Evolutionary conservation across 35 echinoderm and acorn worm species (phyloP).

Genomic region (Patiria miniata): DNA sequence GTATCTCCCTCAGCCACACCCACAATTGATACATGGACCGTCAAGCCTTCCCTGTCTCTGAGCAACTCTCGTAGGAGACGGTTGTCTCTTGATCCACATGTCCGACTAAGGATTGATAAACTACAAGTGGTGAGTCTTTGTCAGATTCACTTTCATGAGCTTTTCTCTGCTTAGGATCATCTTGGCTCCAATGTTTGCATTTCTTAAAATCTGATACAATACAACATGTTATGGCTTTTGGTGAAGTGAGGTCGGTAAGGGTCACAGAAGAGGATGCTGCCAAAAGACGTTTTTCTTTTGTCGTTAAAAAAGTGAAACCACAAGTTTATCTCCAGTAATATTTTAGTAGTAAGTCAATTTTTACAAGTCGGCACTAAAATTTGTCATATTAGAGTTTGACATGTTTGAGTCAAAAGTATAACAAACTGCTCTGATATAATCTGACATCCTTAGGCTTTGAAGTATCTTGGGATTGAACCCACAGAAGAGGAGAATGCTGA

Average conservation of each 20-base stretch:
- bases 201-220: too few relatives aligned
- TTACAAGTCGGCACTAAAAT: too few relatives aligned
- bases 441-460: slow-evolving; percentile 64
- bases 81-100: slow-evolving; percentile 79
- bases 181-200: too few relatives aligned
- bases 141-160: too few relatives aligned
- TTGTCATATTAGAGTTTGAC: neutral
- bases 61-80: slow-evolving; percentile 53
- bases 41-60: neutral
- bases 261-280: too few relatives aligned
- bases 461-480: slow-evolving; percentile 82
- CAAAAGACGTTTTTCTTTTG: too few relatives aligned
- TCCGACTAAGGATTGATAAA: slow-evolving; percentile 84
- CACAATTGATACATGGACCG: neutral
- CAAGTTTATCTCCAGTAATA: too few relatives aligned
- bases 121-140: slow-evolving; percentile 83
- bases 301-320: too few relatives aligned
- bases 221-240: too few relatives aligned
- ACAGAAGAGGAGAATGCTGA: slow-evolving; percentile 61
- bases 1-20: slow-evolving; percentile 1
- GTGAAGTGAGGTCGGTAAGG: too few relatives aligned
- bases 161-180: too few relatives aligned
- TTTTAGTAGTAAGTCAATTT: too few relatives aligned
- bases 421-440: neutral
- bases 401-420: neutral